Conservation (phyloP, 1,140 invertebrate species). For the Solenopsis fugax region DNA sequence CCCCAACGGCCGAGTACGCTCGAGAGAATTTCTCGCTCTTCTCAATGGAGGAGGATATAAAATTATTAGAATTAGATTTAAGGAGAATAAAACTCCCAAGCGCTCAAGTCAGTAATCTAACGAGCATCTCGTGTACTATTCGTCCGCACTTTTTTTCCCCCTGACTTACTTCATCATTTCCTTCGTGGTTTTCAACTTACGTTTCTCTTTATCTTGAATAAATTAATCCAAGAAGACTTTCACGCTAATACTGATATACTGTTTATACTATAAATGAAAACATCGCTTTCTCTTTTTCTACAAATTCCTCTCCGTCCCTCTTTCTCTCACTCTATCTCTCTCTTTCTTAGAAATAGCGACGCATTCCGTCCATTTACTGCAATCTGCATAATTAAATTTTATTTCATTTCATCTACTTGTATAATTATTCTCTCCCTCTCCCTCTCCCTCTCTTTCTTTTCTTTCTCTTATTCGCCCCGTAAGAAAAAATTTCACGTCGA, state of each 20-base stretch:
- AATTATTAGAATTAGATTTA: conserved; percentile 33
- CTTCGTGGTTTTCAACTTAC: not conserved
- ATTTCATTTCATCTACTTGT: conserved; percentile 56
- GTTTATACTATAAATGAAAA: conserved; percentile 44
- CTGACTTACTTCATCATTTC: conserved; percentile 8
- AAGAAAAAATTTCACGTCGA: conserved; percentile 44
- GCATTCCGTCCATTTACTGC: conserved; percentile 60
- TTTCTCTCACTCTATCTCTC: not conserved
- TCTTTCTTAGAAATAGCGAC: conserved; percentile 6
- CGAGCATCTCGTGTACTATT: not conserved
- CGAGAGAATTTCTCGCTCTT: not conserved
- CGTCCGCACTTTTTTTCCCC: not conserved
- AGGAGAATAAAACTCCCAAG: not conserved
- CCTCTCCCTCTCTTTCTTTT: conserved; percentile 14
- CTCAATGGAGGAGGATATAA: not conserved
- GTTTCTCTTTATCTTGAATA: conserved; percentile 50
- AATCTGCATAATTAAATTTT: conserved; percentile 63
- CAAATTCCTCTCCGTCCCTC: not conserved
- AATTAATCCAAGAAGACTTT: conserved; percentile 54
- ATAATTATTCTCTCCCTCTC: conserved; percentile 44
- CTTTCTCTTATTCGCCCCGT: conserved; percentile 17
- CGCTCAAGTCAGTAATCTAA: conserved; percentile 8
- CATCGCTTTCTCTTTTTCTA: conserved; percentile 59
- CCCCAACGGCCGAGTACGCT: not conserved
- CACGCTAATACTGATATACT: conserved; percentile 50